These are phyloP conservation scores for Himantopus leucocephalus DNA, from an alignment of 2,113 vertebrate species.

Conservation along the genomic window DNA sequence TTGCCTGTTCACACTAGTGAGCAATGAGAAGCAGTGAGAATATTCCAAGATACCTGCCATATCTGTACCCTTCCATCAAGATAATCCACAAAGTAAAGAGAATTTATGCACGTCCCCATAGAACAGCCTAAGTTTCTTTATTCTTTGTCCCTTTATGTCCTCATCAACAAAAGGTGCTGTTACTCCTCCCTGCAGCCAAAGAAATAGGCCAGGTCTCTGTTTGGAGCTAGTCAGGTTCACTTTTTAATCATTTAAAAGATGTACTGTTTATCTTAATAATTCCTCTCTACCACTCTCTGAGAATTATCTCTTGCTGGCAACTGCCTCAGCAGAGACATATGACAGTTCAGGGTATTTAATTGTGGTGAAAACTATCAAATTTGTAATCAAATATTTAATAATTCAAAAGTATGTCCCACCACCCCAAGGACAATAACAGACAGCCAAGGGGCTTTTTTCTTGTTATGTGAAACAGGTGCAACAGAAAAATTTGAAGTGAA, in stretches of 20 bases:
- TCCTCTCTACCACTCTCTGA: neutral
- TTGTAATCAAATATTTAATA: neutral
- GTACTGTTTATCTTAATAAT: neutral
- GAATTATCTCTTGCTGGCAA: neutral
- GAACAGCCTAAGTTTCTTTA: neutral
- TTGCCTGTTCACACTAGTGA: neutral
- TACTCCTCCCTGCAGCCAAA: neutral
- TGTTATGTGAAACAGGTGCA: neutral
- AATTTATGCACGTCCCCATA: neutral
- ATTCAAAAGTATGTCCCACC: neutral
- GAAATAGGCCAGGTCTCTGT: neutral
- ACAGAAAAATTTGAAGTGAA: neutral
- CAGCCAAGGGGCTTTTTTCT: rapidly evolving
- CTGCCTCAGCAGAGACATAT: neutral
- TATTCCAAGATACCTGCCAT: neutral
- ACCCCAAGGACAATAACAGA: neutral
- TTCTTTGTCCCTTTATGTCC: neutral
- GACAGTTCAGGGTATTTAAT: neutral
- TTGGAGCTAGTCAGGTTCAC: neutral
- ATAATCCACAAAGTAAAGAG: neutral
- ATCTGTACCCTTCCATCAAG: neutral
- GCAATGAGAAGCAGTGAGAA: neutral
- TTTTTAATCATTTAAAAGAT: neutral
- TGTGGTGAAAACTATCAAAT: neutral
- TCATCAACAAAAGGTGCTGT: neutral